phyloP scores from a whole-genome alignment of 2,888 invertebrate species.

The Andricus curvator region DNA sequence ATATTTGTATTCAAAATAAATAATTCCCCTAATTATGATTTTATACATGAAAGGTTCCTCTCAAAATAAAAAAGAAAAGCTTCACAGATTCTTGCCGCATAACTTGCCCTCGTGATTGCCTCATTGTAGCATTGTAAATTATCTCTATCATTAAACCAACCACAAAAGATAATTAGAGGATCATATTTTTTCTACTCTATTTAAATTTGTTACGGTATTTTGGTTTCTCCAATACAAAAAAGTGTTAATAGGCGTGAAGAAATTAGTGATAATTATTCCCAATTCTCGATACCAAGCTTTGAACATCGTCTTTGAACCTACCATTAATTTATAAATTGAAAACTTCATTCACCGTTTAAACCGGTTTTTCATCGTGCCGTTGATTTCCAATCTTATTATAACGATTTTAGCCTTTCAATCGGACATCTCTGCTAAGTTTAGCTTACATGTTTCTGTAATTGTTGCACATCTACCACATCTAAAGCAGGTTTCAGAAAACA shows the following conservation, averaged over 20 bases:
- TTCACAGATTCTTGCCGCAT: no score
- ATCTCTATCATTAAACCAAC: neutral
- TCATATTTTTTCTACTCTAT: neutral
- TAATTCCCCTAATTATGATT: no score
- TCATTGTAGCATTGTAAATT: neutral
- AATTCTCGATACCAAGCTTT: neutral
- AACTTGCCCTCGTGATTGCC: no score
- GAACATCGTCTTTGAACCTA: slow-evolving; percentile 1
- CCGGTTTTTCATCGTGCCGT: slow-evolving; percentile 7
- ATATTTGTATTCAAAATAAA: no score
- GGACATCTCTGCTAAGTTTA: neutral
- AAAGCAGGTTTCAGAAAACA: neutral
- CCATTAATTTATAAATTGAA: slow-evolving; percentile 32
- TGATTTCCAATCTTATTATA: slow-evolving; percentile 21
- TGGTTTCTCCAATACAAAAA: neutral
- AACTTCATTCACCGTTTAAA: slow-evolving; percentile 10
- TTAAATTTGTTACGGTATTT: neutral
- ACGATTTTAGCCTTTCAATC: slow-evolving; percentile 15
- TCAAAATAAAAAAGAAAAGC: no score
- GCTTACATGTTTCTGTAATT: neutral
- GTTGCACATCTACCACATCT: neutral
- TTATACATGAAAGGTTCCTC: no score
- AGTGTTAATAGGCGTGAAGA: neutral
- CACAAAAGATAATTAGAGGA: neutral
- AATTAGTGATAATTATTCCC: neutral